Conservation (phyloP, 2,888 invertebrate species). For the Dorcus parallelipipedus region DNA sequence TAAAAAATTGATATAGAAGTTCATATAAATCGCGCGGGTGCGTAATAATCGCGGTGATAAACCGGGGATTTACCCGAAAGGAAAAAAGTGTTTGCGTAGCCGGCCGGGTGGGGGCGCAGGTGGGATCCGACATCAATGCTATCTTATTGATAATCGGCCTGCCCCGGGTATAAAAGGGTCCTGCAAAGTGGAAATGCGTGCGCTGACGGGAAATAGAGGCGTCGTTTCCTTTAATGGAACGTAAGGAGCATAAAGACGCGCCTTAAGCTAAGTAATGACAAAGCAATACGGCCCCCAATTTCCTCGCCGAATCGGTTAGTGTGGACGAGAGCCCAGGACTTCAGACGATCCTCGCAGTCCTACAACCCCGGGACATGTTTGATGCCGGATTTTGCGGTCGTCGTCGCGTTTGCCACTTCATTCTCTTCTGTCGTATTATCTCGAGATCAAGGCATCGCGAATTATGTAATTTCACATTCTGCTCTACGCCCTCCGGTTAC, state of each 20-base stretch:
- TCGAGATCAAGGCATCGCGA: conserved; percentile 22
- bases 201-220: conserved; percentile 29
- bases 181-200: conserved; percentile 27
- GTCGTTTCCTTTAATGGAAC: conserved; percentile 38
- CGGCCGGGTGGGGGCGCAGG: conserved; percentile 17
- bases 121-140: conserved; percentile 26
- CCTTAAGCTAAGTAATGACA: conserved; percentile 30
- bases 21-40: background rate
- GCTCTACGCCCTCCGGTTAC: too few species aligned
- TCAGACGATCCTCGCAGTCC: background rate
- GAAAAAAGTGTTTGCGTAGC: conserved; percentile 14
- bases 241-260: conserved; percentile 32
- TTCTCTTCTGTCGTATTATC: conserved; percentile 23
- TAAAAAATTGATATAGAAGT: background rate
- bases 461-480: conserved; percentile 20
- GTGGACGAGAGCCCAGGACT: conserved; percentile 10
- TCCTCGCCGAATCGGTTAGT: conserved; percentile 30
- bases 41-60: conserved; percentile 12
- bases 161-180: conserved; percentile 28
- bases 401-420: conserved; percentile 30
- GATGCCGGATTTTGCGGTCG: conserved; percentile 25
- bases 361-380: conserved; percentile 22
- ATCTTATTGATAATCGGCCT: conserved; percentile 36
- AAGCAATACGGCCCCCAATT: conserved; percentile 28
- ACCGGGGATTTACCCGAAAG: conserved; percentile 1